Evolutionary conservation across 2,113 vertebrate genomes (phyloP).

Genomic region (Sula dactylatra): DNA sequence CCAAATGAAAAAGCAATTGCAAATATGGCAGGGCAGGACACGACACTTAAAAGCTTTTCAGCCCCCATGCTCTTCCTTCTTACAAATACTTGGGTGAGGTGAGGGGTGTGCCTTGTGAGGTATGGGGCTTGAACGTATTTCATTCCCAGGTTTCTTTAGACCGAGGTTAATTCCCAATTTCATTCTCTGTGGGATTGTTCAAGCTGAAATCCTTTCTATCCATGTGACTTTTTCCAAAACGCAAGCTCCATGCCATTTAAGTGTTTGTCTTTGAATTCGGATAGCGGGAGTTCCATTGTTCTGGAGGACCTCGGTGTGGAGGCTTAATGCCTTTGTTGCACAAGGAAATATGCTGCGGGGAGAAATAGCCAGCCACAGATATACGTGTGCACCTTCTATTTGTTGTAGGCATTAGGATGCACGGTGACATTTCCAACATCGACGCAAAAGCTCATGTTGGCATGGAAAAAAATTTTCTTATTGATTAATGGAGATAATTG

Average conservation of each 20-base stretch:
- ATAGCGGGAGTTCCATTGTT: neutral
- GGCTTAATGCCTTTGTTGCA: neutral
- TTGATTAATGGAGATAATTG: neutral
- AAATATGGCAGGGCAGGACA: neutral
- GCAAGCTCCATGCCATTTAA: neutral
- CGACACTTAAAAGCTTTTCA: neutral
- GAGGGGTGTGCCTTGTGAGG: neutral
- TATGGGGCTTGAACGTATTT: neutral
- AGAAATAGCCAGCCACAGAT: neutral
- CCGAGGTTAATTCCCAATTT: neutral
- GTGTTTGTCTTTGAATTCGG: neutral
- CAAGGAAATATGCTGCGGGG: neutral
- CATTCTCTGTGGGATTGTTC: neutral
- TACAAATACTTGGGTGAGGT: neutral
- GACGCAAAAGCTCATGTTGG: neutral
- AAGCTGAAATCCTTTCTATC: neutral
- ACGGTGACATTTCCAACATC: neutral
- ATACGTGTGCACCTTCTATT: neutral
- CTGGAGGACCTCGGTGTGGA: neutral
- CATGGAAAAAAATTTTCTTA: neutral
- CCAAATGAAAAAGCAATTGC: neutral
- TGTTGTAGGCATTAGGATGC: neutral
- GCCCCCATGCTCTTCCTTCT: neutral
- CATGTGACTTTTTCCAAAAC: neutral
- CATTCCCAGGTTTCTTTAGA: neutral